Conservation (phyloP, 2,797 vertebrate genomes). For the Masticophis lateralis region DNA sequence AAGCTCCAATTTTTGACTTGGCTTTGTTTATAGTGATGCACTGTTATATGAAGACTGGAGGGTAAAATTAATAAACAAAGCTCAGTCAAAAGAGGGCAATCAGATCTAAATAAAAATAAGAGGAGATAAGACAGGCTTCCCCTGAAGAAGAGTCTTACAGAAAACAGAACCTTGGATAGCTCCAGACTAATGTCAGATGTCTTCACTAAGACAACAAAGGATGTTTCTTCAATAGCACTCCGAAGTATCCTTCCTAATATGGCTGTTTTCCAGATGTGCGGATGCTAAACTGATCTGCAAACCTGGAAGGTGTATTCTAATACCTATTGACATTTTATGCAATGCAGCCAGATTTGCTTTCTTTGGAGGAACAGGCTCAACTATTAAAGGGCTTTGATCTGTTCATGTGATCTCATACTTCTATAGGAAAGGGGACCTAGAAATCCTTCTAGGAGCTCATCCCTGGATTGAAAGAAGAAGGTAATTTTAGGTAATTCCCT, state of each 20-base stretch:
- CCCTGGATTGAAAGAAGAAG: background rate
- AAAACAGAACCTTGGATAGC: background rate
- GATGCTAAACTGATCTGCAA: background rate
- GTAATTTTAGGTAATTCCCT: background rate
- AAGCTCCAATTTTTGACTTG: background rate
- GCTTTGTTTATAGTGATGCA: background rate
- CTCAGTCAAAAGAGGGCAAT: background rate
- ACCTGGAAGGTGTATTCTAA: background rate
- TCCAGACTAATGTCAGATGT: background rate
- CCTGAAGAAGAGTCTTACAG: background rate
- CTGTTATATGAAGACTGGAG: background rate
- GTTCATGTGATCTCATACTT: background rate
- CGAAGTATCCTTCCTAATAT: background rate
- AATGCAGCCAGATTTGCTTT: background rate
- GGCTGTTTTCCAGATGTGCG: background rate
- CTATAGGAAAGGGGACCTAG: background rate
- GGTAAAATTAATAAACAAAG: background rate
- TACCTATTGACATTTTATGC: background rate
- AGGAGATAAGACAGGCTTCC: background rate
- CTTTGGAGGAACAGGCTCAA: background rate
- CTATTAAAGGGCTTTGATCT: background rate
- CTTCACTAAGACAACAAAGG: background rate
- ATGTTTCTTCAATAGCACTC: background rate
- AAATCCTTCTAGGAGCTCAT: background rate
- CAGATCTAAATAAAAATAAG: background rate